Percentiles rank a stretch among this genome's conserved stretches.
phyloP scores from a whole-genome alignment of 2,797 vertebrate species.

The Sebastes wilsoni region DNA sequence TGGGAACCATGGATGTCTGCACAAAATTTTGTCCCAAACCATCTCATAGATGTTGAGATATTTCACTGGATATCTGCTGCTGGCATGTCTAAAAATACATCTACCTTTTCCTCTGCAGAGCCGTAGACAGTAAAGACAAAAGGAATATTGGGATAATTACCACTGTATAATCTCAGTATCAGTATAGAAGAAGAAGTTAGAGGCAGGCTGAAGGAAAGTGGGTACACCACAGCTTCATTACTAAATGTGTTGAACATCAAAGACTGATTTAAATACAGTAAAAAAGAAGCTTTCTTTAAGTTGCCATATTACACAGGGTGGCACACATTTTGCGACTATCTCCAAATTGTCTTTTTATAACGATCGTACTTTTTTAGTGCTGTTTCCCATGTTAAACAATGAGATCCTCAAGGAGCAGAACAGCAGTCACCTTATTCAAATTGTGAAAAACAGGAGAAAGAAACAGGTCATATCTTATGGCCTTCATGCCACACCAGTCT shows the following conservation, averaged over 20 bases:
- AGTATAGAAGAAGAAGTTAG: not conserved
- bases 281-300: not conserved
- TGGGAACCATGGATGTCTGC: not conserved
- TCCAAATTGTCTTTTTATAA: not conserved
- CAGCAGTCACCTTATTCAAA: not conserved
- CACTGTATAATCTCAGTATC: not conserved
- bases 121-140: not conserved
- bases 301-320: not conserved
- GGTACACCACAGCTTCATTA: not conserved
- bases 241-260: not conserved
- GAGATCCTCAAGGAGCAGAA: not conserved
- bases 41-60: not conserved
- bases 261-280: not conserved
- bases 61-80: not conserved
- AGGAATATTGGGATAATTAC: not conserved
- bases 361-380: not conserved
- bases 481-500: not conserved
- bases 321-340: too few species aligned
- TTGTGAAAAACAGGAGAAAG: not conserved
- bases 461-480: constrained; percentile 10
- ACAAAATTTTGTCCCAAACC: not conserved
- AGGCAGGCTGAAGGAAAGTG: not conserved
- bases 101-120: not conserved
- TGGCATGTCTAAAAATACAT: not conserved
- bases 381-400: not conserved